A percentile compares a stretch with the other conserved stretches of the same genome.
Evolutionary conservation across 2,888 invertebrate species (phyloP).

Genomic region (Zaprionus lineosus): DNA sequence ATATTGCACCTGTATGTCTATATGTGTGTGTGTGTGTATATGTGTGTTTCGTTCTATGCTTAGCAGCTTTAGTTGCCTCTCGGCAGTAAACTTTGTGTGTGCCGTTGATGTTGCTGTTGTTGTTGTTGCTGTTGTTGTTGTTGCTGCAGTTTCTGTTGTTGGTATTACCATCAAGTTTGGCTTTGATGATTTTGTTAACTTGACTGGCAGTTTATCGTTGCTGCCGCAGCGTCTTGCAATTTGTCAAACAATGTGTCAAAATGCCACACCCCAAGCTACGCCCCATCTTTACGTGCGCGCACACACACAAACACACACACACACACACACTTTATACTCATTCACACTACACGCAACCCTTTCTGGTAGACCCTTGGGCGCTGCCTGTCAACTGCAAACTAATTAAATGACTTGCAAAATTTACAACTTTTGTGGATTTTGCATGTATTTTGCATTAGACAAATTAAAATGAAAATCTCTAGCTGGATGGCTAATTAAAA

Average conservation of each 20-base stretch:
- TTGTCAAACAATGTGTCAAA: slow-evolving; percentile 79
- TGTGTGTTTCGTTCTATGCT: slow-evolving; percentile 29
- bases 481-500: slow-evolving; percentile 44
- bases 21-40: slow-evolving; percentile 16
- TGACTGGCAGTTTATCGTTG: slow-evolving; percentile 49
- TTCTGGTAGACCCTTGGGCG: background rate
- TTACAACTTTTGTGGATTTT: slow-evolving; percentile 53
- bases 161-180: slow-evolving; percentile 52
- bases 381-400: slow-evolving; percentile 41
- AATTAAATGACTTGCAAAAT: slow-evolving; percentile 66
- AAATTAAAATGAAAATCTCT: slow-evolving; percentile 68
- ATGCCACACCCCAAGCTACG: slow-evolving; percentile 26
- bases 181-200: slow-evolving; percentile 73
- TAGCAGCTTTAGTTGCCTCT: slow-evolving; percentile 60
- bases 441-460: slow-evolving; percentile 61
- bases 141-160: slow-evolving; percentile 1
- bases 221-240: slow-evolving; percentile 64
- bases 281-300: too few relatives aligned
- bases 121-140: slow-evolving; percentile 22
- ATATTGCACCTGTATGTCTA: slow-evolving; percentile 43
- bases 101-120: slow-evolving; percentile 2
- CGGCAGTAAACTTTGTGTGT: slow-evolving; percentile 62
- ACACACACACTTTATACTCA: too few relatives aligned
- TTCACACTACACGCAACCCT: too few relatives aligned
- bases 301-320: too few relatives aligned